A percentile compares a stretch with the other conserved stretches of the same genome.
Conservation (phyloP, 2,888 invertebrate species). For the Euplagia quadripunctaria region DNA sequence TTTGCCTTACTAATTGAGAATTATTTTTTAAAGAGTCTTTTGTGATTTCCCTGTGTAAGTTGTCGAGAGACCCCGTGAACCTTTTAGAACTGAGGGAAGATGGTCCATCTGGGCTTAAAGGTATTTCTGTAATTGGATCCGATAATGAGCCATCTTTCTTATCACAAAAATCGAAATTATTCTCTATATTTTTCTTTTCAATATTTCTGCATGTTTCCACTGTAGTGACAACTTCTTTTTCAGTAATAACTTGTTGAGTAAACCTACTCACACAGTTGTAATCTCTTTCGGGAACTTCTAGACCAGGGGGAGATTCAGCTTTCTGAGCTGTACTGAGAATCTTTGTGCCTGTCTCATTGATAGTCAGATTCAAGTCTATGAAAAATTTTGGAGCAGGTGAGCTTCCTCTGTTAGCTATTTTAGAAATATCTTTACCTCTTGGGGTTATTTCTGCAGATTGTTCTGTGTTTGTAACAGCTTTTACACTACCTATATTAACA, state of each 20-base stretch:
- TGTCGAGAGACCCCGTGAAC: conserved; percentile 81
- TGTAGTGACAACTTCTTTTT: conserved; percentile 55
- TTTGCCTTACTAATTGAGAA: conserved; percentile 89
- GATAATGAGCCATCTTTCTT: conserved; percentile 55
- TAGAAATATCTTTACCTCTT: conserved; percentile 1
- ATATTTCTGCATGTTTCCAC: conserved; percentile 35
- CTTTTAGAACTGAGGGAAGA: conserved; percentile 75
- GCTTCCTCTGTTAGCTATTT: background rate
- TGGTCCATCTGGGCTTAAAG: conserved; percentile 64
- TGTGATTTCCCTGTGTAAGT: conserved; percentile 72
- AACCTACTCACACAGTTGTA: conserved; percentile 56
- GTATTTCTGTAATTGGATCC: conserved; percentile 56
- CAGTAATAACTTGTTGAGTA: conserved; percentile 48
- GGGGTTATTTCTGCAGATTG: conserved; percentile 3
- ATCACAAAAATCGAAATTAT: conserved; percentile 33
- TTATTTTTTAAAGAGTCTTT: conserved; percentile 56
- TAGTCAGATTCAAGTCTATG: conserved; percentile 71
- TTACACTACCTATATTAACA: background rate
- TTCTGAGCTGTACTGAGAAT: conserved; percentile 44
- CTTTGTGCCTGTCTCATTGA: conserved; percentile 63
- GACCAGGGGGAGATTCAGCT: conserved; percentile 37
- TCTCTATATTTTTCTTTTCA: conserved; percentile 33
- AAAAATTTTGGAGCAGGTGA: conserved; percentile 61
- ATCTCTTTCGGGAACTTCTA: conserved; percentile 77
- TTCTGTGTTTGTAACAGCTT: conserved; percentile 16